A percentile compares a stretch with the other conserved stretches of the same genome.
Conservation (phyloP, 2,113 vertebrate genomes). For the Caracal caracal region DNA sequence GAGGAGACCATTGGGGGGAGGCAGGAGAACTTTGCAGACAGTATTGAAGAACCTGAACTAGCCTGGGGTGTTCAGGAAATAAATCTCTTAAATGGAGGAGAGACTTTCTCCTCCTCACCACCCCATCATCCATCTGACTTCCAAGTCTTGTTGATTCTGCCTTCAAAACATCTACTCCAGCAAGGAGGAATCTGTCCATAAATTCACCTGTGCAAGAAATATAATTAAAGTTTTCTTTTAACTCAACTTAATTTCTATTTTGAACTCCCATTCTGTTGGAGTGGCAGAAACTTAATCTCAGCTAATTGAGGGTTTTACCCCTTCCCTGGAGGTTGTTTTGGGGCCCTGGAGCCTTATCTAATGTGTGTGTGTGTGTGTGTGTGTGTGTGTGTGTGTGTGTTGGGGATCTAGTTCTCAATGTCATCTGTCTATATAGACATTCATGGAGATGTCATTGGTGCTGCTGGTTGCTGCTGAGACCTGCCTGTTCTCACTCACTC, state of each 20-base stretch:
- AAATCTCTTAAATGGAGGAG: background rate
- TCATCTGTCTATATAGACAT: background rate
- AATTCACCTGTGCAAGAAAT: background rate
- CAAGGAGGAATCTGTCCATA: background rate
- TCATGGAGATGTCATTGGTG: background rate
- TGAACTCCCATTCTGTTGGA: background rate
- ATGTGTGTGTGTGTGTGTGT: background rate
- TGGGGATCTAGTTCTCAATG: background rate
- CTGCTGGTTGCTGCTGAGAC: background rate
- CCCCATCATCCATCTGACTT: background rate
- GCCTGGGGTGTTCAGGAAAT: background rate
- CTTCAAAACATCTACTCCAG: background rate
- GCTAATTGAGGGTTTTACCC: conserved; percentile 27
- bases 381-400: background rate
- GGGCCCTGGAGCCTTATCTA: background rate
- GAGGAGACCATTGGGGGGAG: background rate
- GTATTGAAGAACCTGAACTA: background rate
- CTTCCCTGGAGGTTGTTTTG: background rate
- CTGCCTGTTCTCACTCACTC: background rate
- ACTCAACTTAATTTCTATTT: conserved; percentile 34
- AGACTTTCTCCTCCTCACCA: background rate
- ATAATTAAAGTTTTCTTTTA: conserved; percentile 51
- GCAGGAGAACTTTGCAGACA: background rate
- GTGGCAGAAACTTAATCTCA: background rate
- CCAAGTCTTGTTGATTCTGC: conserved; percentile 29